phyloP scores from a whole-genome alignment of 2,797 vertebrate species.

The Acanthopagrus latus region DNA sequence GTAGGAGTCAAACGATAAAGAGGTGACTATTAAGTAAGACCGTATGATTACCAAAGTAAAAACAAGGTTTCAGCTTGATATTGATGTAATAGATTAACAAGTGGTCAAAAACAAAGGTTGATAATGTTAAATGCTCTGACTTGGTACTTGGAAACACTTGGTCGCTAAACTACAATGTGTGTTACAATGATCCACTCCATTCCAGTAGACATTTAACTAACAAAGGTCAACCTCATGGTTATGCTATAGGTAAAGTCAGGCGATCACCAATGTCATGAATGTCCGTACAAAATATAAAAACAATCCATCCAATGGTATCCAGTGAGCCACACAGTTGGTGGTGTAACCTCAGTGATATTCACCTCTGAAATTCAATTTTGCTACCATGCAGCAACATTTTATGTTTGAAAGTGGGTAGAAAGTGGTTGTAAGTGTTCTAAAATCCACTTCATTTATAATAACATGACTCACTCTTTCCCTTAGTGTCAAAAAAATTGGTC shows the following conservation, averaged over 20 bases:
- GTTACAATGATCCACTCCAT: neutral
- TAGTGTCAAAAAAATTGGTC: constrained; percentile 5
- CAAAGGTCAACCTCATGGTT: neutral
- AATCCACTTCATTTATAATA: constrained; percentile 23
- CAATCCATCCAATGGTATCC: neutral
- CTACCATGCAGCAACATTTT: neutral
- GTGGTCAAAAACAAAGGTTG: too few species aligned
- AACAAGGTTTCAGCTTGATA: too few species aligned
- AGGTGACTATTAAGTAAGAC: too few species aligned
- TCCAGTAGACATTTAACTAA: neutral
- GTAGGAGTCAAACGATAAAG: neutral
- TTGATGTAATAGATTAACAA: too few species aligned
- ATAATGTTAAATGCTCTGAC: too few species aligned
- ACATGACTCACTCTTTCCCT: constrained; percentile 10
- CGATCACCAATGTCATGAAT: neutral
- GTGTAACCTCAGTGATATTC: neutral
- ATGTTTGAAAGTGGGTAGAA: constrained; percentile 14
- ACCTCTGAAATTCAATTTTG: neutral
- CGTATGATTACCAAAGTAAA: too few species aligned
- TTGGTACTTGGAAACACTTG: too few species aligned
- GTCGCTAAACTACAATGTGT: too few species aligned
- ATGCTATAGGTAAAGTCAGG: neutral
- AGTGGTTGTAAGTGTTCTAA: constrained; percentile 9
- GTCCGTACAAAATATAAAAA: neutral
- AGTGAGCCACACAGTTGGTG: neutral